Percentiles rank a stretch among this genome's conserved stretches.
These are phyloP conservation scores for Tetrax tetrax DNA, from an alignment of 2,113 vertebrate genomes.

Conservation along the genomic window DNA sequence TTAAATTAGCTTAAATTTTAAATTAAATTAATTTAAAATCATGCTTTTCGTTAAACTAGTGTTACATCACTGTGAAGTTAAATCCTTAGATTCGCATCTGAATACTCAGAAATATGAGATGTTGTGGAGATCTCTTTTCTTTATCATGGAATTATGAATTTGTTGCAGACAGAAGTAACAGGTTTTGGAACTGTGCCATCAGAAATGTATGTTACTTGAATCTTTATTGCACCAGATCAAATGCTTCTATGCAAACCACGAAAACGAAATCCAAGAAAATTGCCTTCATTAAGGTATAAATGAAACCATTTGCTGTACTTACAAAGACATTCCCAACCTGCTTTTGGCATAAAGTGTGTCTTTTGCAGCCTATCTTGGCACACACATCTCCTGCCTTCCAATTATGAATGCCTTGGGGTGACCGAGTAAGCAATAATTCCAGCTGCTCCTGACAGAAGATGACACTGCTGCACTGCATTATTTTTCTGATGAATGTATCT, in stretches of 20 bases:
- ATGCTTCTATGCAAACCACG: constrained; percentile 39
- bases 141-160: neutral
- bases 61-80: neutral
- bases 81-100: neutral
- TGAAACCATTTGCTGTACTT: constrained; percentile 53
- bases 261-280: constrained; percentile 60
- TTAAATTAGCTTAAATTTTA: neutral
- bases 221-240: constrained; percentile 51
- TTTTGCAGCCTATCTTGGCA: constrained; percentile 58
- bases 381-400: constrained; percentile 29
- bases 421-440: constrained; percentile 64
- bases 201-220: constrained; percentile 2
- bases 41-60: neutral
- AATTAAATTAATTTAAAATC: neutral
- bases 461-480: constrained; percentile 44
- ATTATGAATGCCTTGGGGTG: constrained; percentile 66
- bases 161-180: neutral
- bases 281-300: constrained; percentile 62
- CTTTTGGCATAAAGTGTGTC: constrained; percentile 63
- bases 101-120: neutral
- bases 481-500: constrained; percentile 58
- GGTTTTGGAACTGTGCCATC: neutral
- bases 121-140: neutral
- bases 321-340: constrained; percentile 57
- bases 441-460: constrained; percentile 61